Conservation (phyloP, 2,113 vertebrate genomes). For the Baryphthengus martii region DNA sequence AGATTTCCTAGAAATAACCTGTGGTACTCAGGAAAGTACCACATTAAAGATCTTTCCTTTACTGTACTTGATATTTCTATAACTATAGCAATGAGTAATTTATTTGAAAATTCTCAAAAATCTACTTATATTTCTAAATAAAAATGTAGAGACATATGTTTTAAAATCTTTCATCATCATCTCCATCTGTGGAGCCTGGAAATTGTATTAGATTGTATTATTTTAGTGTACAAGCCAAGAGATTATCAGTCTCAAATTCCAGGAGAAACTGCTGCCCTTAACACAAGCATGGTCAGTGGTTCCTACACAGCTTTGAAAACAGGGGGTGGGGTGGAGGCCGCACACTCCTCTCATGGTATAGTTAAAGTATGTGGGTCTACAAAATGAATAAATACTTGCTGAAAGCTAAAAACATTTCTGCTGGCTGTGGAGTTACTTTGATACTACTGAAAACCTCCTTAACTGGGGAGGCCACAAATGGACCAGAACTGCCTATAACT, state of each 20-base stretch:
- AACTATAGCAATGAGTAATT: background rate
- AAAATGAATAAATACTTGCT: background rate
- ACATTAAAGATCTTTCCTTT: background rate
- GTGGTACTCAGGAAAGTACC: background rate
- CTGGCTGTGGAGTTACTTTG: background rate
- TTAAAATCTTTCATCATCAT: background rate
- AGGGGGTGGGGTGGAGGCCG: rapidly evolving
- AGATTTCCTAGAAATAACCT: background rate
- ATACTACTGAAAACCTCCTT: background rate
- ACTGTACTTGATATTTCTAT: background rate
- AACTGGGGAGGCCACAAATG: background rate
- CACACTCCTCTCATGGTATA: background rate
- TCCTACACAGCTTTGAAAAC: background rate
- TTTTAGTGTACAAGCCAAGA: background rate
- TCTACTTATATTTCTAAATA: background rate
- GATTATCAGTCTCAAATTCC: background rate
- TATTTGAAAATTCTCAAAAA: background rate
- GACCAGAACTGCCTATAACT: background rate
- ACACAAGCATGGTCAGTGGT: background rate
- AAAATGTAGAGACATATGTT: background rate
- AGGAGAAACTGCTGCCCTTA: background rate
- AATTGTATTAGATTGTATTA: background rate
- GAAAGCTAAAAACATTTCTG: background rate
- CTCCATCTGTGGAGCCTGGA: background rate
- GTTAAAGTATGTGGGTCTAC: background rate